Percentiles rank a stretch among this genome's conserved stretches.
Conservation (phyloP, 2,113 vertebrate genomes). For the Catharus bicknelli region DNA sequence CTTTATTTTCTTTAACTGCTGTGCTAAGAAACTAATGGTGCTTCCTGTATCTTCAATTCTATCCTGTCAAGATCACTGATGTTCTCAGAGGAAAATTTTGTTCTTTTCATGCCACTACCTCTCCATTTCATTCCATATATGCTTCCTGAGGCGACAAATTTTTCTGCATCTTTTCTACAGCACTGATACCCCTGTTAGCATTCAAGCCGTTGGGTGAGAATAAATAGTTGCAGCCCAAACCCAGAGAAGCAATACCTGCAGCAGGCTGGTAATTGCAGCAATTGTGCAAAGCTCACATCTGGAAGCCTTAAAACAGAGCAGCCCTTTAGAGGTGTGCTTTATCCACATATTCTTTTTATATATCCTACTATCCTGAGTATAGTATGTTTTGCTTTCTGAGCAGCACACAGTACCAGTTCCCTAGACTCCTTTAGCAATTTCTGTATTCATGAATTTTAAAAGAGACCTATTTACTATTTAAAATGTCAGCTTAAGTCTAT, state of each 20-base stretch:
- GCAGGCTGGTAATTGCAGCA: not conserved
- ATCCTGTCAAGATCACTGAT: not conserved
- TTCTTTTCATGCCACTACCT: not conserved
- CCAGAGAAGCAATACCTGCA: not conserved
- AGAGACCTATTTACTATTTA: not conserved
- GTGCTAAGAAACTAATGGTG: not conserved
- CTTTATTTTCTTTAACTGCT: not conserved
- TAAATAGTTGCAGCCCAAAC: not conserved
- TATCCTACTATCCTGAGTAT: not conserved
- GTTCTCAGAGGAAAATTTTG: not conserved
- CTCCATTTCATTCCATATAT: not conserved
- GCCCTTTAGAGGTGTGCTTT: not conserved
- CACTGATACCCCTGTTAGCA: not conserved
- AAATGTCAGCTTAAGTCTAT: not conserved
- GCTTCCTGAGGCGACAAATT: not conserved
- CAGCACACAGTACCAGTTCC: not conserved
- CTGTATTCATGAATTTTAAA: not conserved
- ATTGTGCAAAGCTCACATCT: not conserved
- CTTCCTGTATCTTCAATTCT: not conserved
- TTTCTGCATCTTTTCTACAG: not conserved
- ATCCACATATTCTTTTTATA: not conserved
- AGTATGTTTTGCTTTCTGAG: not conserved
- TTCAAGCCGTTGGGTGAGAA: not conserved
- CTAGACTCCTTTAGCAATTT: not conserved
- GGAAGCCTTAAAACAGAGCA: not conserved